phyloP scores from a whole-genome alignment of 1,140 invertebrate species.

The Cheumatopsyche charites region DNA sequence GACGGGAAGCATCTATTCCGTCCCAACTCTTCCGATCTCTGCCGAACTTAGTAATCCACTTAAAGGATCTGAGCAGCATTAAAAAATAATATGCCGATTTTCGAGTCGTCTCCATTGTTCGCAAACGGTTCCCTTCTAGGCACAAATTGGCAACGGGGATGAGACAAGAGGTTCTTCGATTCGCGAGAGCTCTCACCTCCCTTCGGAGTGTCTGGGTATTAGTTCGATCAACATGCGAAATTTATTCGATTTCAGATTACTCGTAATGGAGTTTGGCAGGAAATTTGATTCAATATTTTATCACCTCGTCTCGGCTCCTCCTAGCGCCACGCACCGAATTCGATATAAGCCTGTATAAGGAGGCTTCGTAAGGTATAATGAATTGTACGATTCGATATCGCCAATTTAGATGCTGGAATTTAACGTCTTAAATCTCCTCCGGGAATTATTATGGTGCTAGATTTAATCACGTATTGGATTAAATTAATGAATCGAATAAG shows the following conservation, averaged over 20 bases:
- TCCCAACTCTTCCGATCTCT: background rate
- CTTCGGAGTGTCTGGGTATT: constrained; percentile 15
- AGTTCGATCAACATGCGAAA: constrained; percentile 34
- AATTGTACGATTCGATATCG: constrained; percentile 6
- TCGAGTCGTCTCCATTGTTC: constrained; percentile 13
- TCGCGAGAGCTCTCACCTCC: too few relatives aligned
- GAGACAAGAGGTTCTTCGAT: too few relatives aligned
- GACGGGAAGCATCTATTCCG: background rate
- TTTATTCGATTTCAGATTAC: constrained; percentile 37
- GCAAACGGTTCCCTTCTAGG: background rate
- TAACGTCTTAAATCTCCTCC: constrained; percentile 33
- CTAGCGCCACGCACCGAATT: constrained; percentile 13
- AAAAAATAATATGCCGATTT: background rate
- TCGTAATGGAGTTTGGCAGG: constrained; percentile 35
- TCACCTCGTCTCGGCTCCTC: constrained; percentile 25
- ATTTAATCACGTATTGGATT: constrained; percentile 26
- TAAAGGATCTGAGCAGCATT: constrained; percentile 10
- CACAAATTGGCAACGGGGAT: too few relatives aligned
- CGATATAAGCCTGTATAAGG: background rate
- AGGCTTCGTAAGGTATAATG: too few relatives aligned
- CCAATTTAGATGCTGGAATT: constrained; percentile 19
- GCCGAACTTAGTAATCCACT: constrained; percentile 7
- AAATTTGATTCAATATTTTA: constrained; percentile 38
- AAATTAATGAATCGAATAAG: constrained; percentile 32
- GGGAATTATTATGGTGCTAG: constrained; percentile 20